Conservation (phyloP, 2,113 vertebrate genomes). For the Neomonachus schauinslandi region DNA sequence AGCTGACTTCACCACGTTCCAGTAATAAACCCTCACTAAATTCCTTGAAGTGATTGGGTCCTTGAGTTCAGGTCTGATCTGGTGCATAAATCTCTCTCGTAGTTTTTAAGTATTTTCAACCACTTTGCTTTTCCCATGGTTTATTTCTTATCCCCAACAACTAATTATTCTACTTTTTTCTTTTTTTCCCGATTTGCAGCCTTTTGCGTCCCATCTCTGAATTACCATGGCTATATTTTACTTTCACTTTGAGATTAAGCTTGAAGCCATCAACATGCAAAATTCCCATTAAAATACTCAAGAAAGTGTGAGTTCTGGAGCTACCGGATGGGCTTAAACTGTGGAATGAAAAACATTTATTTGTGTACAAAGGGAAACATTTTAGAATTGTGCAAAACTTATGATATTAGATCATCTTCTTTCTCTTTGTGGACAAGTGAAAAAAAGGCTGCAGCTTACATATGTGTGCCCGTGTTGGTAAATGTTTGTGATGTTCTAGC, state of each 20-base stretch:
- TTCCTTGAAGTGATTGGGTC: slow-evolving; percentile 38
- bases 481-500: background rate
- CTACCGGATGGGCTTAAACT: background rate
- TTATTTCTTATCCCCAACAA: slow-evolving; percentile 48
- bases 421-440: background rate
- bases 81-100: slow-evolving; percentile 43
- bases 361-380: slow-evolving; percentile 29
- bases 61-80: background rate
- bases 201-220: slow-evolving; percentile 53
- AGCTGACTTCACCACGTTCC: background rate
- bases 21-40: slow-evolving; percentile 18
- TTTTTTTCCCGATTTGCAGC: background rate
- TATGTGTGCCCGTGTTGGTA: background rate
- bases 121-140: slow-evolving; percentile 42
- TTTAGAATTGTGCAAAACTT: slow-evolving; percentile 23
- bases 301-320: background rate
- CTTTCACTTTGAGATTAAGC: slow-evolving; percentile 73
- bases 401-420: background rate
- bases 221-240: slow-evolving; percentile 47
- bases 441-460: background rate
- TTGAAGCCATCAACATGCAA: slow-evolving; percentile 50
- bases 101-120: slow-evolving; percentile 54
- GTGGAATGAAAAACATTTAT: slow-evolving; percentile 44
- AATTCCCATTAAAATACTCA: slow-evolving; percentile 59
- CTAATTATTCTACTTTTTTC: background rate